Evolutionary conservation across 2,888 invertebrate genomes (phyloP).

Genomic region (Polietes domitor): DNA sequence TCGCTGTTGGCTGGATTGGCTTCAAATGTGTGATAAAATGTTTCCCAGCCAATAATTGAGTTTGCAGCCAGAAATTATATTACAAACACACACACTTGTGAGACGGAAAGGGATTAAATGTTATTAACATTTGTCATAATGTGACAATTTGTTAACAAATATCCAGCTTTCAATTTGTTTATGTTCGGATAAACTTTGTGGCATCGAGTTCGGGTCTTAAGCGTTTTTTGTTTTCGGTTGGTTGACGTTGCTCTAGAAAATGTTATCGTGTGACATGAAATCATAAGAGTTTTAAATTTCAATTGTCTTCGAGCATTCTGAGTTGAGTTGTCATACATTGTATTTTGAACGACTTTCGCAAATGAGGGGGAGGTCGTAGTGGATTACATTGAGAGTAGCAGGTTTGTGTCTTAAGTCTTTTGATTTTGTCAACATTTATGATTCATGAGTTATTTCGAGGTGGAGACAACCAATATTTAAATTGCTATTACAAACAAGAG

Average conservation of each 20-base stretch:
- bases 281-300: not conserved
- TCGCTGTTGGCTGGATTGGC: not conserved
- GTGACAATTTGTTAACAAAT: conserved; percentile 41
- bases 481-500: too few relatives aligned
- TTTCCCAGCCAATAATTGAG: conserved; percentile 12
- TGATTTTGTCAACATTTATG: not conserved
- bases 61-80: not conserved
- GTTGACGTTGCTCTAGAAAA: not conserved
- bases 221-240: conserved; percentile 24
- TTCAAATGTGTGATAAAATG: conserved; percentile 17
- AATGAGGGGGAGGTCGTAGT: too few relatives aligned
- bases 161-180: not conserved
- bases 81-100: too few relatives aligned
- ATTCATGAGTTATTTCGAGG: not conserved
- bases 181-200: not conserved
- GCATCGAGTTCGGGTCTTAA: conserved; percentile 19
- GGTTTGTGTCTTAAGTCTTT: conserved; percentile 9
- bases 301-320: not conserved
- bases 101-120: conserved; percentile 35
- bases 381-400: not conserved
- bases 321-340: too few relatives aligned
- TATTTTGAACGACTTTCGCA: too few relatives aligned
- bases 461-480: too few relatives aligned
- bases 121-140: conserved; percentile 29
- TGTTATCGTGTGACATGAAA: not conserved